Evolutionary conservation across 2,797 vertebrate species (phyloP).

Genomic region (Hippoglossus hippoglossus): DNA sequence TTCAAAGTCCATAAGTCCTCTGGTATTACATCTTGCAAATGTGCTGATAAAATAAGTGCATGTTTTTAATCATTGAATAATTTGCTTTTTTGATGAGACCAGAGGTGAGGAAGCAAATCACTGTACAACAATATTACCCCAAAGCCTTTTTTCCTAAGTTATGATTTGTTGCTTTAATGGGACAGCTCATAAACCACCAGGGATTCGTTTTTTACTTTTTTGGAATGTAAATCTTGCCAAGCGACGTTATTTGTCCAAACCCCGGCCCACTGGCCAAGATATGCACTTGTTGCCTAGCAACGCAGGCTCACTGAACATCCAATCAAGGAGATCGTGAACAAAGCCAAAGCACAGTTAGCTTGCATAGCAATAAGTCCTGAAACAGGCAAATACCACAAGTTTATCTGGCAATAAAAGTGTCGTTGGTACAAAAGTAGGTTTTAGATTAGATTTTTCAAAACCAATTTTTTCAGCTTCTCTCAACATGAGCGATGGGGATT

Average conservation of each 20-base stretch:
- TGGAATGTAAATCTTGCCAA: constrained; percentile 34
- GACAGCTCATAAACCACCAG: constrained; percentile 17
- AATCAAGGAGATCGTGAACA: constrained; percentile 27
- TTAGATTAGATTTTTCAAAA: constrained; percentile 5
- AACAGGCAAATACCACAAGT: constrained; percentile 8
- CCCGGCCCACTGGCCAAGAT: constrained; percentile 31
- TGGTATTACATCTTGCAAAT: neutral
- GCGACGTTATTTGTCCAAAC: constrained; percentile 19
- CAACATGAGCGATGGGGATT: neutral
- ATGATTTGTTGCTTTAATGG: constrained; percentile 26
- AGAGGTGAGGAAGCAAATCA: neutral
- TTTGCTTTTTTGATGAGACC: neutral
- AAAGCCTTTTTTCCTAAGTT: constrained; percentile 1
- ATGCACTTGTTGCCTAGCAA: constrained; percentile 49
- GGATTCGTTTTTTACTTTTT: constrained; percentile 29
- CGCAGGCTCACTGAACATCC: constrained; percentile 25
- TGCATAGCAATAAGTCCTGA: constrained; percentile 13
- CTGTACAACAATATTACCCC: neutral
- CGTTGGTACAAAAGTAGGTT: neutral
- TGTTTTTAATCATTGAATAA: neutral
- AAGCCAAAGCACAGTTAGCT: constrained; percentile 30
- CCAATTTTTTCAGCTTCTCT: no score
- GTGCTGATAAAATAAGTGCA: neutral
- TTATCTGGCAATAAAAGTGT: constrained; percentile 9
- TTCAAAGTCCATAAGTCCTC: neutral